phyloP scores from a whole-genome alignment of 1,140 invertebrate genomes.

The Lethrus apterus region DNA sequence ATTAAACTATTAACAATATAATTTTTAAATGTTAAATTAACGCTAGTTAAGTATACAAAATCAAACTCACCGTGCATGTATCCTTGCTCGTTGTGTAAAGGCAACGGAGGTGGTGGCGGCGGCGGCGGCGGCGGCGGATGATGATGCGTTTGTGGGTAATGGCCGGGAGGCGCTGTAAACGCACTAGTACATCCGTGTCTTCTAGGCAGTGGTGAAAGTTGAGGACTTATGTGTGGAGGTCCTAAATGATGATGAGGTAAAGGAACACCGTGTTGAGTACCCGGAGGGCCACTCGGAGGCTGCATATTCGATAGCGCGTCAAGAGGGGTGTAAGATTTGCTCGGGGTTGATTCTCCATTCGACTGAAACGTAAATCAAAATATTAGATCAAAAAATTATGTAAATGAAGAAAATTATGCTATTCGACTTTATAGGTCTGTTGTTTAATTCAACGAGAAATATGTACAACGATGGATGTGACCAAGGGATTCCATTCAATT shows the following conservation, averaged over 20 bases:
- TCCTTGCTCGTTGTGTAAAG: constrained; percentile 23
- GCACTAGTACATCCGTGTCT: constrained; percentile 49
- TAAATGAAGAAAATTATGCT: neutral
- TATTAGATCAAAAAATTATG: neutral
- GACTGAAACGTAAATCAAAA: constrained; percentile 21
- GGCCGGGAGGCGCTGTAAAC: constrained; percentile 43
- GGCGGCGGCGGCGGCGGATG: constrained; percentile 33
- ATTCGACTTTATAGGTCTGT: neutral
- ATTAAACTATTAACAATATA: too few relatives aligned
- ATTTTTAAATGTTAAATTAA: too few relatives aligned
- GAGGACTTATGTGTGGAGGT: constrained; percentile 23
- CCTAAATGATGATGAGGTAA: constrained; percentile 39
- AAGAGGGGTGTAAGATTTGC: constrained; percentile 68
- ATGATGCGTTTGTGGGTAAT: constrained; percentile 31
- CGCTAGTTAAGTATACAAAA: too few relatives aligned
- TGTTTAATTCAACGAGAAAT: neutral
- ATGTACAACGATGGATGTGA: neutral
- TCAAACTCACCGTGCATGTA: constrained; percentile 38
- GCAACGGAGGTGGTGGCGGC: constrained; percentile 32
- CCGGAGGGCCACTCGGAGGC: constrained; percentile 56
- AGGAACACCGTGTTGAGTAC: constrained; percentile 31
- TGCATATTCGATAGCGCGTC: constrained; percentile 81
- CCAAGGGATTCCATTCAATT: neutral
- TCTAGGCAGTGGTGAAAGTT: constrained; percentile 32
- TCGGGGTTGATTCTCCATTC: constrained; percentile 40